phyloP scores from a whole-genome alignment of 2,888 invertebrate genomes.

The Aradus depressus region DNA sequence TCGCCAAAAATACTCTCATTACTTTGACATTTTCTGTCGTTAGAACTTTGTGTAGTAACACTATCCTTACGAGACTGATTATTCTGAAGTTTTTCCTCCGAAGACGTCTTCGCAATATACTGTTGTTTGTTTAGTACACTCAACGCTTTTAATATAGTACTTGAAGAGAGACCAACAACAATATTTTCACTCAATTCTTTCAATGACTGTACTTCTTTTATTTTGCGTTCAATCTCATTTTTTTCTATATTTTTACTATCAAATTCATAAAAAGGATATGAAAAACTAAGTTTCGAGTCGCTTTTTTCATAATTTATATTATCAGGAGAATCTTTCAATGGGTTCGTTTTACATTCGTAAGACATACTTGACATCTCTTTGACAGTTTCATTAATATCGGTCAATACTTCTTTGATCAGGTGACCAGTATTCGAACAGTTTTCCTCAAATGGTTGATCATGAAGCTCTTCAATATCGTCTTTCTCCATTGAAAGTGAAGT shows the following conservation, averaged over 20 bases:
- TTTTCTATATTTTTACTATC: conserved; percentile 5
- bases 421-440: not conserved
- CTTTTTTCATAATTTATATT: not conserved
- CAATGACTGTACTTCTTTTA: too few relatives aligned
- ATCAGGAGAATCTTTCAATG: not conserved
- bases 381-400: conserved; percentile 7
- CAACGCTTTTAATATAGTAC: too few relatives aligned
- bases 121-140: too few relatives aligned
- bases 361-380: conserved; percentile 7
- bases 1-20: conserved; percentile 5
- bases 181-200: too few relatives aligned
- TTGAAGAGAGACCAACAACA: too few relatives aligned
- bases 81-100: too few relatives aligned
- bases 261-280: conserved; percentile 7
- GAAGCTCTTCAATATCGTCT: not conserved
- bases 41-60: too few relatives aligned
- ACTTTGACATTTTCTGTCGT: conserved; percentile 1
- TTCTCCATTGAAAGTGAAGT: conserved; percentile 7
- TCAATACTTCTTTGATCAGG: conserved; percentile 6
- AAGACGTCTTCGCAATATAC: too few relatives aligned
- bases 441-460: too few relatives aligned
- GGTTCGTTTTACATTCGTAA: not conserved
- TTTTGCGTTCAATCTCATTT: too few relatives aligned
- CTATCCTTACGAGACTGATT: too few relatives aligned
- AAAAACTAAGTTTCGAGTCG: conserved; percentile 3